Evolutionary conservation across 1,140 invertebrate genomes (phyloP), one percentile per base, ranked within the genome.

Genomic region (Antheraea pernyi): DNA sequence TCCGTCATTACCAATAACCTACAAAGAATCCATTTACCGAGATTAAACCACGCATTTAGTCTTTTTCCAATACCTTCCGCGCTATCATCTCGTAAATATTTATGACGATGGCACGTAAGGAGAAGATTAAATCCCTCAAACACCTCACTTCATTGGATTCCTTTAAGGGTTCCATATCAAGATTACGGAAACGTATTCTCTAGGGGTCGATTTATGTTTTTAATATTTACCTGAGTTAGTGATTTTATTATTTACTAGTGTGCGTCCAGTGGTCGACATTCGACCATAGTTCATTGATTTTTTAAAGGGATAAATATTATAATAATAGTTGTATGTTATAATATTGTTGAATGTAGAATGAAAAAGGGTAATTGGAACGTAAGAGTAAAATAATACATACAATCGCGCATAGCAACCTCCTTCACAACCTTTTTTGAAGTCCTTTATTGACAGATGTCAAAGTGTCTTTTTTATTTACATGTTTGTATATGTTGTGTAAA

Each of bases 71-170:
- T 75, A 75, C 68, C 65, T 22, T 22, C n/a, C 11, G 39, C 59
- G 65, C 60, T 53, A 53, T 53, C 65, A 48, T 76, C 66, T 71
- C 74, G 68, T 78, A 76, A 78, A 78, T 76, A 76, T 76, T 76
- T 78, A 78, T 74, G 70, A 70, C 58, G 42, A 59, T 42, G 59
- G 46, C 64, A 66, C 71, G 67, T 69, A 68, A 59, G 62, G 64
- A 59, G 65, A 58, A 74, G 68, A 76, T 76, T 74, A 75, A 76
- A 78, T 72, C 67, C 48, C 46, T 69, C 61, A 46, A 59, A 53
- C 68, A 62, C 30, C 64, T 66, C 71, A 65, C 36, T 72, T 61
- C 42, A 59, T 72, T 69, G 63, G 37, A 67, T 69, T 66, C 46
- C 46, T 53, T 53, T 53, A 53, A 53, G 46, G 46, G 46, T 16